These are phyloP conservation scores for Blera fallax DNA, from an alignment of 2,888 invertebrate genomes.

Conservation along the genomic window DNA sequence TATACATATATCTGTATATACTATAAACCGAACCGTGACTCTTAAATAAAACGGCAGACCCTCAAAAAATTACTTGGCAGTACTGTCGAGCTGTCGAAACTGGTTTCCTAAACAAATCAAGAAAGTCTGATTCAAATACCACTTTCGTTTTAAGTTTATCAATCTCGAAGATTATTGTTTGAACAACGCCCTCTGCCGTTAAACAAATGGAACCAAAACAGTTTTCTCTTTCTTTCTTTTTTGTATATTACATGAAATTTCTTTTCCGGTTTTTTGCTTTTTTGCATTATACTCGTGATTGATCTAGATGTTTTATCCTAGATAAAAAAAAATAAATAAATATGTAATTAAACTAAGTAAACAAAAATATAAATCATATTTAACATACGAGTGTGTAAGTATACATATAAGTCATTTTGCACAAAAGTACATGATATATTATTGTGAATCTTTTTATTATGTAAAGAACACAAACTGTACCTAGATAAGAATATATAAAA, in stretches of 20 bases:
- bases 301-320: slow-evolving; percentile 56
- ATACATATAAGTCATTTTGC: slow-evolving; percentile 53
- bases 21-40: background rate
- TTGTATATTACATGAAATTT: slow-evolving; percentile 10
- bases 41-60: slow-evolving; percentile 14
- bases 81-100: background rate
- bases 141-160: slow-evolving; percentile 15
- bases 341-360: slow-evolving; percentile 29
- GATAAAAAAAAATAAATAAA: slow-evolving; percentile 37
- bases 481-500: slow-evolving; percentile 39
- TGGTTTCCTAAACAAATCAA: slow-evolving; percentile 34
- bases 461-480: slow-evolving; percentile 52
- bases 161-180: slow-evolving; percentile 2
- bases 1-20: background rate
- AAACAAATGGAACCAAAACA: slow-evolving; percentile 58
- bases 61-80: background rate
- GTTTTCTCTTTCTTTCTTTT: slow-evolving; percentile 8
- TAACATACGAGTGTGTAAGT: slow-evolving; percentile 45
- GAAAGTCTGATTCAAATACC: slow-evolving; percentile 49
- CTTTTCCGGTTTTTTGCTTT: background rate
- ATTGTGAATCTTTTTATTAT: slow-evolving; percentile 54
- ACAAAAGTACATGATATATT: slow-evolving; percentile 53
- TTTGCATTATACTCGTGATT: slow-evolving; percentile 48
- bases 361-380: slow-evolving; percentile 12
- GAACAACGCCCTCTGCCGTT: slow-evolving; percentile 45